Percentiles rank a stretch among this genome's conserved stretches.
These are phyloP conservation scores for Agrotis clavis DNA, from an alignment of 2,888 invertebrate genomes.

Conservation along the genomic window DNA sequence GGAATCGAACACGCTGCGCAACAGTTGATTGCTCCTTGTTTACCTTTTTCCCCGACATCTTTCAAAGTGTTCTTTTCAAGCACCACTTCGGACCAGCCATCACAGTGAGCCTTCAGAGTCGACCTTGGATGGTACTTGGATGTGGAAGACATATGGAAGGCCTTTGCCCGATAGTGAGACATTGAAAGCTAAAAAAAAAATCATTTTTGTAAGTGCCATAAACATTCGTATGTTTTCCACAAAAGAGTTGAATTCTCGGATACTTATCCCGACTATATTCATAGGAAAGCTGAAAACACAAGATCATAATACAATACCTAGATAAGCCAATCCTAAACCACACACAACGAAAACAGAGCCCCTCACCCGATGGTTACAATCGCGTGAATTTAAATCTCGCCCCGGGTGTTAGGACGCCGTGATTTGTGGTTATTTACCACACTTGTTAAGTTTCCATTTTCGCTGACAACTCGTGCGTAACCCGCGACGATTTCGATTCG, in stretches of 20 bases:
- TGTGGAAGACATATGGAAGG: no score
- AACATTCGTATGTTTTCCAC: neutral
- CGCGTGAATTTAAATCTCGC: conserved; percentile 89
- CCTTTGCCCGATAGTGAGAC: no score
- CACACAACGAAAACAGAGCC: conserved; percentile 64
- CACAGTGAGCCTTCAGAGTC: no score
- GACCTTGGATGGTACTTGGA: no score
- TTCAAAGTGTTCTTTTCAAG: no score
- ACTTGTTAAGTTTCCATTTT: conserved; percentile 90
- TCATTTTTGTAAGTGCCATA: neutral
- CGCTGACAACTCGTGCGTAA: conserved; percentile 85
- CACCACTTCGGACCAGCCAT: no score
- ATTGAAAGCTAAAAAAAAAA: no score
- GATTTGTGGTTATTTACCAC: conserved; percentile 91
- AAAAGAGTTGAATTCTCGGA: no score
- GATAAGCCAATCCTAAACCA: neutral
- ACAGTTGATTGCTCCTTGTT: no score
- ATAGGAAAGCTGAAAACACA: neutral
- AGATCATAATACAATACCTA: neutral
- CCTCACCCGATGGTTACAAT: conserved; percentile 78
- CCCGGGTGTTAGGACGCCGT: conserved; percentile 87
- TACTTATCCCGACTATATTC: no score
- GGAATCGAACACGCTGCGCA: no score
- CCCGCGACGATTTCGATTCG: conserved; percentile 85
- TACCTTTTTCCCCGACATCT: no score